These are phyloP conservation scores for Allobates femoralis DNA, from an alignment of 2,797 vertebrate genomes.

Conservation along the genomic window DNA sequence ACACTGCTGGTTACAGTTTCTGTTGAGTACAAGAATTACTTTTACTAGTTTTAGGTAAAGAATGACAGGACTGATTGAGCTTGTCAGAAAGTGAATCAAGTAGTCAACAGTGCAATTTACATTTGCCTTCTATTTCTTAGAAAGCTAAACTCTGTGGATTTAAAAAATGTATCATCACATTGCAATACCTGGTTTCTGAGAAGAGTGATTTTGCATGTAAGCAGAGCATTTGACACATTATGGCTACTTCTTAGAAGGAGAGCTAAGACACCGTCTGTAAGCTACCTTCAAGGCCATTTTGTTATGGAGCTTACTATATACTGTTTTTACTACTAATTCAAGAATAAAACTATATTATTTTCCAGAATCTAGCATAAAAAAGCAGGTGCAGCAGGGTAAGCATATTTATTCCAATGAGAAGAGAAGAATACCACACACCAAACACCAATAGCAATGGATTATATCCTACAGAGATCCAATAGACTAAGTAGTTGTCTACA, in stretches of 20 bases:
- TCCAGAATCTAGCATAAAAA: not conserved
- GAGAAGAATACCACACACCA: no score
- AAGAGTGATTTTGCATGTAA: slow-evolving; percentile 17
- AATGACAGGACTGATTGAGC: not conserved
- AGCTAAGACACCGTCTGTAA: not conserved
- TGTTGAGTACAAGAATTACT: not conserved
- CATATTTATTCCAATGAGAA: no score
- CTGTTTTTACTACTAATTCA: no score
- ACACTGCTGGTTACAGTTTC: not conserved
- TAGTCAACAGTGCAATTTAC: not conserved
- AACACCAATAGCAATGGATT: no score
- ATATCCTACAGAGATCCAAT: no score
- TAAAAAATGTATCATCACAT: slow-evolving; percentile 42
- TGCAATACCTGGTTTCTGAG: slow-evolving; percentile 11
- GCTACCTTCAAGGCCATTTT: not conserved
- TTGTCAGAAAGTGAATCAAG: not conserved
- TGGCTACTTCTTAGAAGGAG: slow-evolving; percentile 40
- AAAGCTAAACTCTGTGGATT: not conserved
- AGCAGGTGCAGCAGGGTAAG: not conserved
- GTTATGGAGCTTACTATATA: no score
- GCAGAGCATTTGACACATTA: slow-evolving; percentile 40
- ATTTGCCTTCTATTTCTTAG: not conserved
- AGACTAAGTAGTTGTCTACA: no score
- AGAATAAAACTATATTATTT: no score
- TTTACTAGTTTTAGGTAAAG: not conserved